Evolutionary conservation across 2,888 invertebrate species (phyloP).

Genomic region (Epinotia nisella): DNA sequence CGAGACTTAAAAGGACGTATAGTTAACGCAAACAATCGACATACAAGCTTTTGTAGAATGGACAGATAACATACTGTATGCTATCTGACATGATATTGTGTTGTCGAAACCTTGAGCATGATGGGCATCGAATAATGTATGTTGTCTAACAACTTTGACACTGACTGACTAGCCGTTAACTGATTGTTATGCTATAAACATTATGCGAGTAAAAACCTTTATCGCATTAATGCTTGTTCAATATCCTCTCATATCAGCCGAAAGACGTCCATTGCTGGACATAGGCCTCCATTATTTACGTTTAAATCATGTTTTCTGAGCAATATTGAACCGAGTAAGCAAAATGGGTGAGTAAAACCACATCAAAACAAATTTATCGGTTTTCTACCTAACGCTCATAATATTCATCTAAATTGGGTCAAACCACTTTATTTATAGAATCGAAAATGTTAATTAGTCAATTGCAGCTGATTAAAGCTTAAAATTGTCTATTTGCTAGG

Average conservation of each 20-base stretch:
- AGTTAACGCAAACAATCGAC: slow-evolving; percentile 3
- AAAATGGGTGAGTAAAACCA: neutral
- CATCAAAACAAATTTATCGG: neutral
- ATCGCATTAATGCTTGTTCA: slow-evolving; percentile 12
- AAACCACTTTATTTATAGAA: neutral
- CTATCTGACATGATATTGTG: slow-evolving; percentile 27
- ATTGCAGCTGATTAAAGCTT: neutral
- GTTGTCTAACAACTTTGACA: slow-evolving; percentile 19
- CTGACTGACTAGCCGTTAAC: slow-evolving; percentile 18
- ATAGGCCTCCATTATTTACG: neutral
- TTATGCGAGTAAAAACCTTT: neutral
- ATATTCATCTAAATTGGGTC: neutral
- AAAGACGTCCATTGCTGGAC: no score
- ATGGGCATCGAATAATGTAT: slow-evolving; percentile 28
- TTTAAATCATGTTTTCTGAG: neutral
- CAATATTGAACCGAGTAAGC: no score
- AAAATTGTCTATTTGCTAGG: neutral
- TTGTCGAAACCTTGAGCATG: slow-evolving; percentile 19
- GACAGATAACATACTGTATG: neutral
- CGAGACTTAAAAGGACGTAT: slow-evolving; percentile 7
- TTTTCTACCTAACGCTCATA: no score
- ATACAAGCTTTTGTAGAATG: neutral
- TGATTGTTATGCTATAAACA: slow-evolving; percentile 11
- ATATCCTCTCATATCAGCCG: neutral
- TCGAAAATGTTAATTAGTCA: neutral